phyloP scores from a whole-genome alignment of 37 sponge, comb jelly and placozoan species.

The Beroe forskalii region DNA sequence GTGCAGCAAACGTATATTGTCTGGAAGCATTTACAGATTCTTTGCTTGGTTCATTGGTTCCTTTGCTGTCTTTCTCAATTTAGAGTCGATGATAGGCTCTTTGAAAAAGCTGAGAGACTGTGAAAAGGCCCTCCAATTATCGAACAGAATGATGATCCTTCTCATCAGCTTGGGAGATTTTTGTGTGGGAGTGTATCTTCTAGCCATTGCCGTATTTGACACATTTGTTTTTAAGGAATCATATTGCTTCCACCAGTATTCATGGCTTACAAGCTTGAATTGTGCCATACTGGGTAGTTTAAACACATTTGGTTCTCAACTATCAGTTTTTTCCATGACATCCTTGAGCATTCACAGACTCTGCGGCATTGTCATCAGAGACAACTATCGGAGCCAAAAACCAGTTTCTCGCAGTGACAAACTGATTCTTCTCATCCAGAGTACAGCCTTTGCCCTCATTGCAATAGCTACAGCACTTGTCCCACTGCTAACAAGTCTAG shows the following conservation, averaged over 20 bases:
- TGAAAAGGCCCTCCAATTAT: neutral
- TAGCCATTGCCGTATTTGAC: neutral
- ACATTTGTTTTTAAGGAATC: neutral
- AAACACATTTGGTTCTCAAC: neutral
- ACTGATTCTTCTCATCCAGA: neutral
- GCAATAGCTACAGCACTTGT: neutral
- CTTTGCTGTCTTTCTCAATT: neutral
- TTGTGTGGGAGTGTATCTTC: neutral
- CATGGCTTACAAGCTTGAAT: neutral
- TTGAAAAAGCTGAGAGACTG: neutral
- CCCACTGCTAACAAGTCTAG: neutral
- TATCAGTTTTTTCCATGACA: neutral
- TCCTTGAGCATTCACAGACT: neutral
- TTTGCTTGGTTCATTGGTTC: neutral
- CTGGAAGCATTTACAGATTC: neutral
- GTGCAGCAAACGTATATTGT: neutral
- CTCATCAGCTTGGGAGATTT: neutral
- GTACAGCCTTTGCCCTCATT: neutral
- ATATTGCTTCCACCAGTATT: neutral
- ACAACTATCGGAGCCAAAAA: too few species aligned
- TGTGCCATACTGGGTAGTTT: neutral
- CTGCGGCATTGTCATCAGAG: neutral
- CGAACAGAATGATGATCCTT: neutral
- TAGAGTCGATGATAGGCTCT: neutral
- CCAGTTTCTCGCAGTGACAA: neutral